These are phyloP conservation scores for Lepus townsendii DNA, from an alignment of 2,797 vertebrate species.

Conservation along the genomic window DNA sequence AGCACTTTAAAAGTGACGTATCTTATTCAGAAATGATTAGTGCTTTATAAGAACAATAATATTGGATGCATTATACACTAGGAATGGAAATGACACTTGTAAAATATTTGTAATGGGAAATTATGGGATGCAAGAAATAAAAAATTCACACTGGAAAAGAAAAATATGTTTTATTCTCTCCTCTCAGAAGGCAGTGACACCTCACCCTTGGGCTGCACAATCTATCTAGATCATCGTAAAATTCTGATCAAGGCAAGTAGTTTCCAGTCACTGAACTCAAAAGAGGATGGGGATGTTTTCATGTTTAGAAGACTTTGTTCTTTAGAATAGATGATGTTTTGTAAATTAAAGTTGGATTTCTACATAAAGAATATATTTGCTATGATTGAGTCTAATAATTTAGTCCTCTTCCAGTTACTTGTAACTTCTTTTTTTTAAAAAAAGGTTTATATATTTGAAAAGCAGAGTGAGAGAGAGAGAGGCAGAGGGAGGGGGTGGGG, in stretches of 20 bases:
- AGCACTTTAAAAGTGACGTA: conserved; percentile 52
- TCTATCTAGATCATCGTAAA: not conserved
- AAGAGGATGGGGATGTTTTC: not conserved
- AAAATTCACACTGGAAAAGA: conserved; percentile 38
- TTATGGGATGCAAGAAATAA: conserved; percentile 65
- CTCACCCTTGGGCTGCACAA: not conserved
- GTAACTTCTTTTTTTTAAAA: conserved; percentile 15
- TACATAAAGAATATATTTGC: conserved; percentile 35
- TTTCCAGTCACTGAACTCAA: not conserved
- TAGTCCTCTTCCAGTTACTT: conserved; percentile 7
- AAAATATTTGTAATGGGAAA: conserved; percentile 59
- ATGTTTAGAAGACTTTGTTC: not conserved
- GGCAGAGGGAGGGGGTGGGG: too few species aligned
- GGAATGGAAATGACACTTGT: conserved; percentile 71
- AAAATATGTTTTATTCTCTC: conserved; percentile 55
- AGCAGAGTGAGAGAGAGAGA: too few species aligned
- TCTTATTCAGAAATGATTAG: conserved; percentile 64
- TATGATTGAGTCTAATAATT: conserved; percentile 19
- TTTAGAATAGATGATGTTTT: conserved; percentile 30
- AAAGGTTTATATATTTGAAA: too few species aligned
- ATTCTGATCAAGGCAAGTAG: not conserved
- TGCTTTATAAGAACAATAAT: conserved; percentile 63
- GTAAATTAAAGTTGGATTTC: conserved; percentile 2
- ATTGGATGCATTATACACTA: conserved; percentile 55
- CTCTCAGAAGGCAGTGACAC: not conserved